Percentiles rank a stretch among this genome's conserved stretches.
Conservation (phyloP, 2,797 vertebrate genomes). For the Bovichtus diacanthus region DNA sequence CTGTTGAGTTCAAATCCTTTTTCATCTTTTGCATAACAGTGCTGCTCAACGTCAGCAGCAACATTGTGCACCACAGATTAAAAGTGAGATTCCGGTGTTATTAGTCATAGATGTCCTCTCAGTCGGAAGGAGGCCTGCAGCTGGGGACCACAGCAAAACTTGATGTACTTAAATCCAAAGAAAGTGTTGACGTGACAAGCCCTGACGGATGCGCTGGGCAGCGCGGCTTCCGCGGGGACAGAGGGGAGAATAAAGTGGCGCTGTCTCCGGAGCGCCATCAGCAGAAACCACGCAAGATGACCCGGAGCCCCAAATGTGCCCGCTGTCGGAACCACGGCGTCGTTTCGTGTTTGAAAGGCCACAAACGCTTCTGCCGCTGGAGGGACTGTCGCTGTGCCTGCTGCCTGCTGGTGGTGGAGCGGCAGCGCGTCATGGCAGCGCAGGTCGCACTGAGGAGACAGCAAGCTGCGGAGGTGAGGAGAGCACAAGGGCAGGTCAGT, state of each 20-base stretch:
- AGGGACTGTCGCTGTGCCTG: constrained; percentile 85
- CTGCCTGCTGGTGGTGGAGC: constrained; percentile 87
- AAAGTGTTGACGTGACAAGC: constrained; percentile 76
- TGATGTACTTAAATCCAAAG: constrained; percentile 60
- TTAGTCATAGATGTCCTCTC: constrained; percentile 80
- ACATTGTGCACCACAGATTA: constrained; percentile 19
- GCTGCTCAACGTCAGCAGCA: neutral
- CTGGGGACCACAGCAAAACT: constrained; percentile 57
- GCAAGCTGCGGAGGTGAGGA: constrained; percentile 80
- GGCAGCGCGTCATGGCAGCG: constrained; percentile 89
- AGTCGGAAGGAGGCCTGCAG: constrained; percentile 72
- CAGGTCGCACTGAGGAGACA: constrained; percentile 87
- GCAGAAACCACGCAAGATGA: constrained; percentile 67
- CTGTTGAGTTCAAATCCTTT: neutral
- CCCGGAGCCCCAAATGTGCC: constrained; percentile 81
- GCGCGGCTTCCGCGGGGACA: constrained; percentile 38
- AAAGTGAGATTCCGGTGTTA: constrained; percentile 20
- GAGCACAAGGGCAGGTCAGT: constrained; percentile 59
- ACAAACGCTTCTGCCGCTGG: constrained; percentile 88
- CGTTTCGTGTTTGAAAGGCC: constrained; percentile 86
- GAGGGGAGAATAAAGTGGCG: constrained; percentile 23
- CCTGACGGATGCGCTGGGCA: constrained; percentile 70
- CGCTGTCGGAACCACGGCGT: constrained; percentile 81
- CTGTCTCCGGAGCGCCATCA: constrained; percentile 46
- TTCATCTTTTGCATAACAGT: constrained; percentile 21